phyloP scores from a whole-genome alignment of 2,113 vertebrate species.

The Suricata suricatta region DNA sequence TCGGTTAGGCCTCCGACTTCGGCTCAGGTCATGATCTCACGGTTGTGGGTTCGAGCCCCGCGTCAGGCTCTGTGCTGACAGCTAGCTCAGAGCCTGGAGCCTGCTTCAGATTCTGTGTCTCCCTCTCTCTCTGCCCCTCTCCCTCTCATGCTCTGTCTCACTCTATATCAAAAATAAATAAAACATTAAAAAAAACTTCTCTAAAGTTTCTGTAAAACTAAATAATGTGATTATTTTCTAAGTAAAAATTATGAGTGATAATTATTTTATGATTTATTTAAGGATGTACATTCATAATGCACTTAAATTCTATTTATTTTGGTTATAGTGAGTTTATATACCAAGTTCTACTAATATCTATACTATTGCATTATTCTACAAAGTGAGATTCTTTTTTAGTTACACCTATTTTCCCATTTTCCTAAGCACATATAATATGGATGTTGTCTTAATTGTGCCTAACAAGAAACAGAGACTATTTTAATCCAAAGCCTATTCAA shows the following conservation, averaged over 20 bases:
- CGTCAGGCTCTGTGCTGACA: no score
- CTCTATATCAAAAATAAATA: no score
- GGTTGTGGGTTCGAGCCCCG: no score
- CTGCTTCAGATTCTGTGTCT: no score
- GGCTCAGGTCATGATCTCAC: no score
- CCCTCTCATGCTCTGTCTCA: no score
- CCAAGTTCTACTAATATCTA: not conserved
- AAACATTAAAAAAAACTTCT: not conserved
- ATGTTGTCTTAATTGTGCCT: not conserved
- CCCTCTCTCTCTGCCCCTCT: no score
- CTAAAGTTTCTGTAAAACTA: not conserved
- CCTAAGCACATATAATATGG: not conserved
- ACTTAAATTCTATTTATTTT: not conserved
- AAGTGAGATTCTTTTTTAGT: not conserved
- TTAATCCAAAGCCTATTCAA: not conserved
- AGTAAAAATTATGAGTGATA: not conserved
- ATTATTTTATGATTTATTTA: not conserved
- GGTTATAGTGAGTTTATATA: not conserved
- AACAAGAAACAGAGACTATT: not conserved
- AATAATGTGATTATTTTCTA: not conserved
- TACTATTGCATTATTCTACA: not conserved
- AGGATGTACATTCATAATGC: not conserved
- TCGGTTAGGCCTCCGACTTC: no score
- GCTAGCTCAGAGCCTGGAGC: no score
- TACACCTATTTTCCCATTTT: not conserved